phyloP scores from a whole-genome alignment of 2,888 invertebrate genomes.

The Rhagophthalmus giganteus region DNA sequence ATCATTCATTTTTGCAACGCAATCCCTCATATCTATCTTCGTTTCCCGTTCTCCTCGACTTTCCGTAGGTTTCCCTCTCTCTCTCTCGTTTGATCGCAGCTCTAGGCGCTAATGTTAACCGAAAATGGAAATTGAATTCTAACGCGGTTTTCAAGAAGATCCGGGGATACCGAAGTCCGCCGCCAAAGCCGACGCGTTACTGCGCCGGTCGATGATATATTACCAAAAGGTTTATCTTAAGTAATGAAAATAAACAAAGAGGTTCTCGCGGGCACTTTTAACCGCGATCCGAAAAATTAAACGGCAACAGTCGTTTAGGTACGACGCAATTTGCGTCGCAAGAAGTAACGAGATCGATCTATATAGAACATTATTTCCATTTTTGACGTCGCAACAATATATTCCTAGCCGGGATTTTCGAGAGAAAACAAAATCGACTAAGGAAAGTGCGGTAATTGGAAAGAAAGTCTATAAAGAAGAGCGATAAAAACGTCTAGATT shows the following conservation, averaged over 20 bases:
- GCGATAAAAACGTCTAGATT: constrained; percentile 32
- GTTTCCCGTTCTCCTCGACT: constrained; percentile 27
- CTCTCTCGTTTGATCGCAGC: constrained; percentile 32
- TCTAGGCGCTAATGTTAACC: constrained; percentile 44
- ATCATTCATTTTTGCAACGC: constrained; percentile 48
- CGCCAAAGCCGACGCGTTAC: constrained; percentile 5
- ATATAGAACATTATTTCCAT: constrained; percentile 4
- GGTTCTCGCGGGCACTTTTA: too few species aligned
- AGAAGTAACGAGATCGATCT: not conserved
- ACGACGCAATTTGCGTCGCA: not conserved
- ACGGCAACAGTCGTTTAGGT: constrained; percentile 1
- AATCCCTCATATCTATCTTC: constrained; percentile 44
- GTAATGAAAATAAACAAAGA: too few species aligned
- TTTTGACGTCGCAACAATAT: constrained; percentile 22
- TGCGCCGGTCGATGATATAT: constrained; percentile 26
- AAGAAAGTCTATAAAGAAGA: constrained; percentile 32
- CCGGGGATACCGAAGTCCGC: constrained; percentile 29
- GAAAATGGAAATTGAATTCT: constrained; percentile 53
- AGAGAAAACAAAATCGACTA: constrained; percentile 30
- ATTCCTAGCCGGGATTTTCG: constrained; percentile 16
- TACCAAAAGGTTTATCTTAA: too few species aligned
- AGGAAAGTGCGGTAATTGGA: constrained; percentile 32
- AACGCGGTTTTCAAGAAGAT: constrained; percentile 35
- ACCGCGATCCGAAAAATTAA: too few species aligned
- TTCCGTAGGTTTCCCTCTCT: constrained; percentile 18